Conservation (phyloP, 2,888 invertebrate species). For the Orthosia gothica region DNA sequence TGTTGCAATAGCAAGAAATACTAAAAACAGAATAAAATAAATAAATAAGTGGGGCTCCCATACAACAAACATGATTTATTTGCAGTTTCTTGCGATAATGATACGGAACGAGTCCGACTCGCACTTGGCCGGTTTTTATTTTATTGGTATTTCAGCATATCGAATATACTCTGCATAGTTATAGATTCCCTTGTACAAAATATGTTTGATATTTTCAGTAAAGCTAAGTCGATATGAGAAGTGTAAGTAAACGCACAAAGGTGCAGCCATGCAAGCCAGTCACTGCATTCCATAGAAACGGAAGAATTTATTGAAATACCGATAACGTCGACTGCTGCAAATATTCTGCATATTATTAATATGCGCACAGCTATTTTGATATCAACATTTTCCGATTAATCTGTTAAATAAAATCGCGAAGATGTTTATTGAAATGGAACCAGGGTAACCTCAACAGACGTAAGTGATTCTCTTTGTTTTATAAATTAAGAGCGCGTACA, state of each 20-base stretch:
- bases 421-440: not conserved
- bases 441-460: no score
- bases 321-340: not conserved
- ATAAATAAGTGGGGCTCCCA: no score
- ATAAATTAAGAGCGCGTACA: not conserved
- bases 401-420: not conserved
- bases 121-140: no score
- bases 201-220: not conserved
- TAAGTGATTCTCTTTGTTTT: not conserved
- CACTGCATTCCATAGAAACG: conserved; percentile 5
- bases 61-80: no score
- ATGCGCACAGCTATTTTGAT: conserved; percentile 3
- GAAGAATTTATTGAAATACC: conserved; percentile 39
- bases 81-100: no score
- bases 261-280: not conserved
- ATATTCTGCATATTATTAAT: conserved; percentile 31
- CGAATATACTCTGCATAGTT: no score
- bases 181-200: not conserved
- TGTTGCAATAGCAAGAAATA: no score
- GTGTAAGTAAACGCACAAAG: not conserved
- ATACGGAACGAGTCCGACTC: no score
- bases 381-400: not conserved
- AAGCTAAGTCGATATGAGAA: not conserved
- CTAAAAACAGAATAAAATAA: no score
- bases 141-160: no score